Conservation (phyloP, 2,888 invertebrate genomes). For the Drosophila longiperda region DNA sequence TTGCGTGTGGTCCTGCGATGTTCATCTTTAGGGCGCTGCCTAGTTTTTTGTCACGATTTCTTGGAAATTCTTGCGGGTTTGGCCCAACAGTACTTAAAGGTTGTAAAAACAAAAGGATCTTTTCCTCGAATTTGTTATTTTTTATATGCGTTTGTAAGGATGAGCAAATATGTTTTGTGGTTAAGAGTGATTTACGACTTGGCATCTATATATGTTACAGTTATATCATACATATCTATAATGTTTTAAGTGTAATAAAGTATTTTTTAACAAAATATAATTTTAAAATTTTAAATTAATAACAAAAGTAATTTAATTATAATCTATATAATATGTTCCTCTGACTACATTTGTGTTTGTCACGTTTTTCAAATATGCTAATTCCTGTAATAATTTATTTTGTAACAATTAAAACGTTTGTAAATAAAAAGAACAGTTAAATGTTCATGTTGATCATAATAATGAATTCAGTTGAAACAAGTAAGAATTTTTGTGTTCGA, state of each 20-base stretch:
- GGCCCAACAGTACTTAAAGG: not conserved
- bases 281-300: not conserved
- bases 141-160: not conserved
- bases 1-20: conserved; percentile 48
- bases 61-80: conserved; percentile 33
- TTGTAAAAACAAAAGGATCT: conserved; percentile 5
- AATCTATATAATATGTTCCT: not conserved
- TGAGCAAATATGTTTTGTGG: conserved; percentile 4
- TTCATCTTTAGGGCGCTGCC: conserved; percentile 1
- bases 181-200: not conserved
- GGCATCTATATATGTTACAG: not conserved
- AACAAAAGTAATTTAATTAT: not conserved
- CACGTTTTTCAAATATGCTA: not conserved
- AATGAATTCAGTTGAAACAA: not conserved
- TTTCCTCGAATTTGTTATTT: not conserved
- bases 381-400: not conserved
- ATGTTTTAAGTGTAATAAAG: not conserved
- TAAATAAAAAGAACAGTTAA: not conserved
- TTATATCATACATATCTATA: not conserved
- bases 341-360: not conserved
- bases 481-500: too few species aligned
- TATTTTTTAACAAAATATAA: not conserved
- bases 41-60: conserved; percentile 39
- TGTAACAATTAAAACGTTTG: not conserved
- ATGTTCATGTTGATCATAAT: not conserved